These are phyloP conservation scores for Eremophila alpestris DNA, from an alignment of 2,797 vertebrate genomes.

Conservation along the genomic window DNA sequence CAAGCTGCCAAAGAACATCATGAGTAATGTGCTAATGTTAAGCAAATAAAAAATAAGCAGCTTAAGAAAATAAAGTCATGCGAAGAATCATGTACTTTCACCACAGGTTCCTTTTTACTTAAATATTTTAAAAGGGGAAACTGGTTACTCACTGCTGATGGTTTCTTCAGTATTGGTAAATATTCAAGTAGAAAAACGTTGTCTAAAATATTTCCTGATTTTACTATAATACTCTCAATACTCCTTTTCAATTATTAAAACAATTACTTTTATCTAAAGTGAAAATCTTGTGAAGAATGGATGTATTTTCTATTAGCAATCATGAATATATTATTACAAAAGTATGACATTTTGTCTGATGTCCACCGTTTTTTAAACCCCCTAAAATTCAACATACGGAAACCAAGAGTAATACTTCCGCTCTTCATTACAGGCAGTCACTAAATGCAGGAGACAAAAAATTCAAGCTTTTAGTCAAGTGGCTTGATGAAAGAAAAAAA, in stretches of 20 bases:
- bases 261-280: background rate
- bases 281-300: background rate
- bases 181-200: background rate
- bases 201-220: background rate
- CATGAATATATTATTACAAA: background rate
- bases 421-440: background rate
- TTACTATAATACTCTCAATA: background rate
- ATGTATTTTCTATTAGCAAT: background rate
- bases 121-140: background rate
- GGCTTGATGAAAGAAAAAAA: background rate
- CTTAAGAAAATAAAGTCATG: background rate
- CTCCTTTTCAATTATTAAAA: background rate
- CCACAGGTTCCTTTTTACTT: background rate
- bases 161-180: background rate
- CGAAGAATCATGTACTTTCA: background rate
- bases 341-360: background rate
- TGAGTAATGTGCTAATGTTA: background rate
- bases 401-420: background rate
- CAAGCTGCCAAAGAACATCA: background rate
- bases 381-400: background rate
- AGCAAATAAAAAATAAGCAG: background rate
- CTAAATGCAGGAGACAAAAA: background rate
- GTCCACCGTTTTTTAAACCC: background rate
- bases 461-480: background rate
- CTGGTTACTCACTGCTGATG: background rate